Evolutionary conservation across 2,797 vertebrate species (phyloP), one percentile per base, ranked within the genome.

Genomic region (Pagetopsis macropterus): DNA sequence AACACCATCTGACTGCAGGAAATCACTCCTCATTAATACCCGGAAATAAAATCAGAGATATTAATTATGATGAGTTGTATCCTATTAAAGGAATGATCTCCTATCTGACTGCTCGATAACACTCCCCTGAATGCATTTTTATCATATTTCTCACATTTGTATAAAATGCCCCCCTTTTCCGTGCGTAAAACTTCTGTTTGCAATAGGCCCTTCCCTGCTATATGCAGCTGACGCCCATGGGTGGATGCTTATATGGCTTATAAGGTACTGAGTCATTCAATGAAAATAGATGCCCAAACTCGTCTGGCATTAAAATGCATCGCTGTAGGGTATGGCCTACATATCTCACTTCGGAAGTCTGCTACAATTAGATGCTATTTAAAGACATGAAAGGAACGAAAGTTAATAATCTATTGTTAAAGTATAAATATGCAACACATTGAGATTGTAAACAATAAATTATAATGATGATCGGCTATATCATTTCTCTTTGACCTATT

Each of bases 271-370:
- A 88, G 72, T 89, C 84, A 89, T 65, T 87, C 79, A 45, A 10
- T 41, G 44, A 82, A 70, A 76, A 84, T 46, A 84, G 70, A 87
- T 84, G 89, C 86, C 89, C 81, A 78, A 85, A 85, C 83, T 88
- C 84, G 79, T 54, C 81, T 72, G 55, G 72, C 62, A 74, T 89
- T 83, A 71, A 72, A 87, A 87, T 70, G 33, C 75, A 72, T 76
- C 23, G 71, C 87, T 88, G 72, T 46, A 70, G 72, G 73, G 81
- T 27, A 4, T 23, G 27, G 27, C 27, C 27, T 64, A 68, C 62
- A 84, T 76, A 59, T 72, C 79, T 87, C 69, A 79, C 59, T 83
- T 66, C 65, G 45, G 51, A 76, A 41, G 33, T 71, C 54, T 83
- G 70, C 5, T 50, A 51, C 45, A 78, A 81, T 67, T 75, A 74